Conservation (phyloP, 2,888 invertebrate genomes). For the Timema podura region DNA sequence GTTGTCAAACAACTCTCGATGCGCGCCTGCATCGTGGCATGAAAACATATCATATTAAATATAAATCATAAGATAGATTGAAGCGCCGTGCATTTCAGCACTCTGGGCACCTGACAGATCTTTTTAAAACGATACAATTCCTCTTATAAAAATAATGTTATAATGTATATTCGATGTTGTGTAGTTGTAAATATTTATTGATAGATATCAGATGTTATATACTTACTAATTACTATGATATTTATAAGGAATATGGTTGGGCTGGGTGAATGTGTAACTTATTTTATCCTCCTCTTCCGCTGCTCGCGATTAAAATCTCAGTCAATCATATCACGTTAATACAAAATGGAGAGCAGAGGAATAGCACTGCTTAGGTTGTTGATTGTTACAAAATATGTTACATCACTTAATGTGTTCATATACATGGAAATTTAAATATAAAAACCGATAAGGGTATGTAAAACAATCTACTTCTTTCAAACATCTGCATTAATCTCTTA, state of each 20-base stretch:
- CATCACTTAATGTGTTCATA: slow-evolving; percentile 28
- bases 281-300: slow-evolving; percentile 15
- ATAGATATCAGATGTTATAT: slow-evolving; percentile 28
- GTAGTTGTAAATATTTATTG: slow-evolving; percentile 34
- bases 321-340: slow-evolving; percentile 27
- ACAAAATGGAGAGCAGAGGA: slow-evolving; percentile 16
- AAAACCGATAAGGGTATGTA: background rate
- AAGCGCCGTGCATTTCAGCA: slow-evolving; percentile 14
- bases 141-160: slow-evolving; percentile 28
- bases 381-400: slow-evolving; percentile 11
- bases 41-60: slow-evolving; percentile 31
- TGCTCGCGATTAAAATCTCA: slow-evolving; percentile 23
- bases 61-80: slow-evolving; percentile 22
- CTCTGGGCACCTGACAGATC: slow-evolving; percentile 24
- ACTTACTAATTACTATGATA: slow-evolving; percentile 21
- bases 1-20: slow-evolving; percentile 21
- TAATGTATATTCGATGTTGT: slow-evolving; percentile 34
- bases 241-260: slow-evolving; percentile 23
- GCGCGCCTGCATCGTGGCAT: slow-evolving; percentile 29
- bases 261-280: slow-evolving; percentile 20
- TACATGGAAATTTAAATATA: slow-evolving; percentile 3
- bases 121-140: slow-evolving; percentile 26
- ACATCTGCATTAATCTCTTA: too few species aligned
- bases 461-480: slow-evolving; percentile 14
- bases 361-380: slow-evolving; percentile 5